Percentiles rank a stretch among this genome's conserved stretches.
Evolutionary conservation across 1,140 invertebrate species (phyloP).

Genomic region (Sycophaga agraensis): DNA sequence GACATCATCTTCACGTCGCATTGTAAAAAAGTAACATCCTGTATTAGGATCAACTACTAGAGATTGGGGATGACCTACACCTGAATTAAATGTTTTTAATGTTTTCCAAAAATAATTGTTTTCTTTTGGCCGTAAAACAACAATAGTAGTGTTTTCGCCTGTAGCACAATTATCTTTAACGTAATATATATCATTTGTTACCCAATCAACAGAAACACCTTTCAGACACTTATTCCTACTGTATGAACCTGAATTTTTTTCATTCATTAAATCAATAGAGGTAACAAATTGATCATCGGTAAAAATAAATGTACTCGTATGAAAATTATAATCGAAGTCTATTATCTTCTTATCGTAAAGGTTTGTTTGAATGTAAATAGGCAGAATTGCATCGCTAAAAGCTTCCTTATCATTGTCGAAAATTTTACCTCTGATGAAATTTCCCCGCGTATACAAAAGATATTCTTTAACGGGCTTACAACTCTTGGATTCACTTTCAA

Average conservation of each 20-base stretch:
- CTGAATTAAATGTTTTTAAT: neutral
- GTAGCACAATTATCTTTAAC: neutral
- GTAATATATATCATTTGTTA: slow-evolving; percentile 3
- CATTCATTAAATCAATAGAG: neutral
- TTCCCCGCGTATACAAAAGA: neutral
- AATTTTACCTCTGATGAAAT: neutral
- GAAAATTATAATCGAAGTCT: slow-evolving; percentile 12
- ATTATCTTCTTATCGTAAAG: neutral
- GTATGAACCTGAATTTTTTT: neutral
- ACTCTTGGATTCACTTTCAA: neutral
- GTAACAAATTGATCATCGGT: neutral
- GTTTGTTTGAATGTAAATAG: neutral
- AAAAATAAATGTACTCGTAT: neutral
- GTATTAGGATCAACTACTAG: neutral
- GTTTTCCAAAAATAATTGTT: neutral
- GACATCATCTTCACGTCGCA: neutral
- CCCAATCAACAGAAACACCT: slow-evolving; percentile 4
- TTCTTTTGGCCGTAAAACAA: neutral
- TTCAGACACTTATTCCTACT: neutral
- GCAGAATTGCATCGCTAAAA: slow-evolving; percentile 4
- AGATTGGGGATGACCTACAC: neutral
- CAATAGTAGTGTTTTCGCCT: neutral
- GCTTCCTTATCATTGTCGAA: neutral
- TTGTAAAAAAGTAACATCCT: slow-evolving; percentile 2
- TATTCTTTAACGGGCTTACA: slow-evolving; percentile 1